phyloP scores from a whole-genome alignment of 2,888 invertebrate genomes.

The Napeogenes sylphis region DNA sequence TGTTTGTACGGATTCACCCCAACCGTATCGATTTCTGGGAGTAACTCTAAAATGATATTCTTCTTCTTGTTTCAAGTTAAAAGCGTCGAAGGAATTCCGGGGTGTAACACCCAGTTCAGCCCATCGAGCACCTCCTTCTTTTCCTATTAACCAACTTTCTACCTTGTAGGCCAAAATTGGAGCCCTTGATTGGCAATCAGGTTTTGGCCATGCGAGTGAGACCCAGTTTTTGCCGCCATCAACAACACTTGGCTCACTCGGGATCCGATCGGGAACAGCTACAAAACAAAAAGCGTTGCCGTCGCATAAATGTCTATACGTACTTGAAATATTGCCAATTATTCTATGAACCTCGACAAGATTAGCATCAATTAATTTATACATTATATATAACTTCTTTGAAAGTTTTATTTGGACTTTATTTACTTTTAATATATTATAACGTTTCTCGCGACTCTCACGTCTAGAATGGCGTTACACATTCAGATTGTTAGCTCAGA shows the following conservation, averaged over 20 bases:
- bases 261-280: conserved; percentile 90
- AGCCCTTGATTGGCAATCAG: conserved; percentile 80
- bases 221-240: conserved; percentile 92
- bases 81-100: conserved; percentile 88
- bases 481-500: too few species aligned
- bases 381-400: too few species aligned
- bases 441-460: too few species aligned
- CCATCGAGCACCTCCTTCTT: conserved; percentile 91
- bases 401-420: too few species aligned
- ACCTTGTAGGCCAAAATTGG: conserved; percentile 90
- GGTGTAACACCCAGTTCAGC: conserved; percentile 87
- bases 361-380: background rate
- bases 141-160: conserved; percentile 87
- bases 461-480: too few species aligned
- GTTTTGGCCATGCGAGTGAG: conserved; percentile 89
- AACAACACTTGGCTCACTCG: conserved; percentile 84
- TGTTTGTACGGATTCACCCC: conserved; percentile 88
- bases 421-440: too few species aligned
- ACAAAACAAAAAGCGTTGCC: conserved; percentile 54
- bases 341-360: background rate
- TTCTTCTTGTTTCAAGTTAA: conserved; percentile 86
- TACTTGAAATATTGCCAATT: conserved; percentile 58
- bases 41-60: conserved; percentile 93
- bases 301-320: conserved; percentile 57
- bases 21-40: conserved; percentile 92